phyloP scores from a whole-genome alignment of 37 sponge, comb jelly and placozoan genomes.

The Cliona cf. orientalis region DNA sequence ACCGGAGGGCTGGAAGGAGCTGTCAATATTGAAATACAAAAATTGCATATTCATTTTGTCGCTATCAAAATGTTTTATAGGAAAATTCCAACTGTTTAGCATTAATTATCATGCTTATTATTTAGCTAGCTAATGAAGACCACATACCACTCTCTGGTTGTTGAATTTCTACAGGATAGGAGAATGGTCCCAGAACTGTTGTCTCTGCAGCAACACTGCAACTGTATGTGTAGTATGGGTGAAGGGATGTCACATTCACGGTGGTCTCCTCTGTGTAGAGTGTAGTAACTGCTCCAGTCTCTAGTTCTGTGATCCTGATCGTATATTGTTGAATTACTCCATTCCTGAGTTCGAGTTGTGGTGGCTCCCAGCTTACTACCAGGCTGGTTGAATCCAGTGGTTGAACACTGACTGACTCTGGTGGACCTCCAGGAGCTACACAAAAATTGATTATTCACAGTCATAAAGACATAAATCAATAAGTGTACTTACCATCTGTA shows the following conservation, averaged over 20 bases:
- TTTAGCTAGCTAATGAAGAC: neutral
- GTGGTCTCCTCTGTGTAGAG: neutral
- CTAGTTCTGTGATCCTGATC: neutral
- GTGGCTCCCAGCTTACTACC: neutral
- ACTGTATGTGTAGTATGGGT: conserved; percentile 52
- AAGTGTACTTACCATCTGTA: too few species aligned
- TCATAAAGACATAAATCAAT: neutral
- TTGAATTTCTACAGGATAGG: neutral
- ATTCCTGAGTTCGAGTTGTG: neutral
- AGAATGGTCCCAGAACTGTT: conserved; percentile 31
- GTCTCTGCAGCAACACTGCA: conserved; percentile 43
- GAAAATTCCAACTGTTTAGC: too few species aligned
- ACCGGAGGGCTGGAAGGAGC: conserved; percentile 18
- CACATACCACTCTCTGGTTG: conserved; percentile 12
- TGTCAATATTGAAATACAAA: neutral
- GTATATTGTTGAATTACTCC: neutral
- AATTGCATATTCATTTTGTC: too few species aligned
- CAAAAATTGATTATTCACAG: neutral
- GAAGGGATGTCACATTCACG: conserved; percentile 4
- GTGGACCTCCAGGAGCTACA: neutral
- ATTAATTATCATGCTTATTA: neutral
- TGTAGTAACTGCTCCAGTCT: conserved; percentile 6
- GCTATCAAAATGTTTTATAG: too few species aligned
- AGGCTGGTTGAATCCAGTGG: neutral
- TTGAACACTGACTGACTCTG: neutral